A percentile compares a stretch with the other conserved stretches of the same genome.
Conservation (phyloP, 1,140 invertebrate species). For the Bombus sylvicola region DNA sequence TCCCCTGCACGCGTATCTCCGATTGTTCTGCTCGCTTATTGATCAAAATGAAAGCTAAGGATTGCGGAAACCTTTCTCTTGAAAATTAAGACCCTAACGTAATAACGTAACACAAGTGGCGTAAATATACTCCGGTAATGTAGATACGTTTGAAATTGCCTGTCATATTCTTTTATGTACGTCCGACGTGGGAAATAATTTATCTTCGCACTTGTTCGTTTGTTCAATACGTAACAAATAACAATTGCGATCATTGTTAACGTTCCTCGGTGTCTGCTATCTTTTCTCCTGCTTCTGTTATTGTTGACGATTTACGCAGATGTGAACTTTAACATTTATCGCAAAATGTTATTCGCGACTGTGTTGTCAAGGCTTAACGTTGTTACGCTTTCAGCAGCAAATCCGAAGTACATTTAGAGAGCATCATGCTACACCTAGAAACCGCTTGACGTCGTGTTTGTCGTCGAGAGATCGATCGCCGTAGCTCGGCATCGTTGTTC, state of each 20-base stretch:
- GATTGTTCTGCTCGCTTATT: not conserved
- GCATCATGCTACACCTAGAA: not conserved
- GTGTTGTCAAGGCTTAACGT: not conserved
- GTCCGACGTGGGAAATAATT: not conserved
- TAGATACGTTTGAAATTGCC: not conserved
- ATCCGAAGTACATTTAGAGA: not conserved
- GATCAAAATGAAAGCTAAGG: slow-evolving; percentile 11
- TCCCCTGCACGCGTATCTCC: no score
- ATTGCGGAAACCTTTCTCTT: slow-evolving; percentile 23
- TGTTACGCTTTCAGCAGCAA: not conserved
- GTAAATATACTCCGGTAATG: not conserved
- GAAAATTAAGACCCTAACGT: slow-evolving; percentile 18
- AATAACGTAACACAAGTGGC: slow-evolving; percentile 11
- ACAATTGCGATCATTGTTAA: not conserved
- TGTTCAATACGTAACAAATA: not conserved
- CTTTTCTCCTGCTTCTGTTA: no score
- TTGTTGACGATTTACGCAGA: not conserved
- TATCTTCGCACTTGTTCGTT: not conserved
- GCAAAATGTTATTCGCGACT: not conserved
- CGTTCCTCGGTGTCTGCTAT: not conserved
- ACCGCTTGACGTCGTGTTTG: slow-evolving; percentile 24
- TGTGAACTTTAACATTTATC: slow-evolving; percentile 5
- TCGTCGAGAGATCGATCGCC: slow-evolving; percentile 51
- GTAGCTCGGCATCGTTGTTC: slow-evolving; percentile 33
- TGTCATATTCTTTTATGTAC: not conserved